These are phyloP conservation scores for Phoxinus dragarum DNA, from an alignment of 2,797 vertebrate genomes.

Conservation along the genomic window DNA sequence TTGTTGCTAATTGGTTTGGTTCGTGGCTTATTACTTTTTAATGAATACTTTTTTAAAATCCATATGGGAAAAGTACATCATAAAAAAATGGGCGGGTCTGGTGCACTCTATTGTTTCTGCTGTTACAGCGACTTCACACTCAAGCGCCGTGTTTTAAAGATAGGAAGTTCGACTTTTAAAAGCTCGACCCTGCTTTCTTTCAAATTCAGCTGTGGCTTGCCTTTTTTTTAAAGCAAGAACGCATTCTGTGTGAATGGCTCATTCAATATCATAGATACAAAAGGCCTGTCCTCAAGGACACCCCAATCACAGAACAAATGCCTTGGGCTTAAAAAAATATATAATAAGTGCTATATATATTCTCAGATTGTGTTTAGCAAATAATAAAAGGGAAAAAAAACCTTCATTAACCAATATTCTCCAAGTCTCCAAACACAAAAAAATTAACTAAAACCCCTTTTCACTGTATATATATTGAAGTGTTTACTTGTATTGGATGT, in stretches of 20 bases:
- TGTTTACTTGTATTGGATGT: neutral
- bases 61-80: neutral
- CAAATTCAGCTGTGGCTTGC: neutral
- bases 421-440: neutral
- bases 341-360: conserved; percentile 18
- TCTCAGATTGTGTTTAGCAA: conserved; percentile 21
- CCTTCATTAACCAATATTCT: conserved; percentile 13
- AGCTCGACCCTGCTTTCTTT: neutral
- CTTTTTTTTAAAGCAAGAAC: neutral
- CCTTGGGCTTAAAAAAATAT: conserved; percentile 1
- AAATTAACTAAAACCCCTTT: conserved; percentile 1
- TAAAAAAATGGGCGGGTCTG: neutral
- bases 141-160: neutral
- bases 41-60: neutral
- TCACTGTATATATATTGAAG: neutral
- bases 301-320: conserved; percentile 1
- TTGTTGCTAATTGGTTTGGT: neutral
- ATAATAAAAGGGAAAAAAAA: neutral
- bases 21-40: neutral
- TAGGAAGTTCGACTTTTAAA: neutral
- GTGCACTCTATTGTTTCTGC: neutral
- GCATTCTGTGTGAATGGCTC: neutral
- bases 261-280: neutral
- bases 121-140: neutral
- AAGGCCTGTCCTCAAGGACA: conserved; percentile 29